A percentile compares a stretch with the other conserved stretches of the same genome.
Evolutionary conservation across 1,140 invertebrate genomes (phyloP).

Genomic region (Tetragnatha versicolor): DNA sequence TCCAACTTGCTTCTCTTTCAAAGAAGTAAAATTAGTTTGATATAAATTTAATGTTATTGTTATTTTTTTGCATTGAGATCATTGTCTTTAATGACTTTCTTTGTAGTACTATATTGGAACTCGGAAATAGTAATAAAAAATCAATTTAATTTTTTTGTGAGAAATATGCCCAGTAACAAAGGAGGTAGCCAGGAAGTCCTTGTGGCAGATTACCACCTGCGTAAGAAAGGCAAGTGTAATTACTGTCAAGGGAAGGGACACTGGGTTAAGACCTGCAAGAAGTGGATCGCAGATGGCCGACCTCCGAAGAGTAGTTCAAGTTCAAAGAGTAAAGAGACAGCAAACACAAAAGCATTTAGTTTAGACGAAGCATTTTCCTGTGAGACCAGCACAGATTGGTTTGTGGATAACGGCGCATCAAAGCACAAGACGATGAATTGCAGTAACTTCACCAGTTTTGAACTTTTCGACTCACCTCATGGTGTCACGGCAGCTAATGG

Average conservation of each 20-base stretch:
- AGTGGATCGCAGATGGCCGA: conserved; percentile 22
- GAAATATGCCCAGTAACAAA: no score
- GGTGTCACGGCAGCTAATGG: conserved; percentile 8
- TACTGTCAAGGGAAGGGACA: neutral
- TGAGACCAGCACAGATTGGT: neutral
- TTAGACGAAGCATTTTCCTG: conserved; percentile 1
- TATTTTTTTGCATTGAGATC: no score
- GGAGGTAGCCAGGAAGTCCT: no score
- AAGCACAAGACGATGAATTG: conserved; percentile 13
- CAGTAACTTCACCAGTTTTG: neutral
- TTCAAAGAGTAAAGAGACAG: neutral
- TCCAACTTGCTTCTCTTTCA: no score
- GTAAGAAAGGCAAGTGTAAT: neutral
- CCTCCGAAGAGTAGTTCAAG: neutral
- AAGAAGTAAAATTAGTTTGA: no score
- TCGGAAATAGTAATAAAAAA: no score
- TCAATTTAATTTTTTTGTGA: no score
- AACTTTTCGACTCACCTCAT: neutral
- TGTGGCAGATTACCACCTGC: no score
- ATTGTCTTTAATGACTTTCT: no score
- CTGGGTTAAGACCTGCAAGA: neutral
- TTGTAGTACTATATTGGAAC: no score
- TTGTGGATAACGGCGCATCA: neutral
- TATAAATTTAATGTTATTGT: no score
- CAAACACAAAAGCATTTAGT: neutral